Evolutionary conservation across 2,113 vertebrate species (phyloP).

Genomic region (Gambusia holbrooki): DNA sequence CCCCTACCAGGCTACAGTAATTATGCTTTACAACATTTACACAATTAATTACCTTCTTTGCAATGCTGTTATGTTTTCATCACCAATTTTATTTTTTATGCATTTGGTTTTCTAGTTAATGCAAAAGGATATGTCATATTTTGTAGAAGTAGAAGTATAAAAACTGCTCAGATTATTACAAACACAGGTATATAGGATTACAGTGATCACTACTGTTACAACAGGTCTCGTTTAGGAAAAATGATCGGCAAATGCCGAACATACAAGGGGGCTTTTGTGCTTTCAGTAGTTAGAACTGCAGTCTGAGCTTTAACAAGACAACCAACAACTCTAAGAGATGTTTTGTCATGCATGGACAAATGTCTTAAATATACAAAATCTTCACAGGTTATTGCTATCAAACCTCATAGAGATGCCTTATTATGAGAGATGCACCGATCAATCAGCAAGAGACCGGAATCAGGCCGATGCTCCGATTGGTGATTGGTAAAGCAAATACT

Average conservation of each 20-base stretch:
- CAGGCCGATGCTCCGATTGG: background rate
- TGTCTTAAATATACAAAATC: constrained; percentile 34
- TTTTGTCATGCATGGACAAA: constrained; percentile 29
- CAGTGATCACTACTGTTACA: constrained; percentile 36
- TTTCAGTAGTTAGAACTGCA: constrained; percentile 53
- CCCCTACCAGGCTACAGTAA: constrained; percentile 16
- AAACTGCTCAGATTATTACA: constrained; percentile 48
- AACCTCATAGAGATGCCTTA: constrained; percentile 51
- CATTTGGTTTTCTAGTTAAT: constrained; percentile 21
- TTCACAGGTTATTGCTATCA: constrained; percentile 69
- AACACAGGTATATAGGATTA: constrained; percentile 26
- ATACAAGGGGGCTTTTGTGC: constrained; percentile 57
- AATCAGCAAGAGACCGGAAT: background rate
- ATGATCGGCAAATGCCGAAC: constrained; percentile 43
- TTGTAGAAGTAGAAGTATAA: constrained; percentile 42
- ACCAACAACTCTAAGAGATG: constrained; percentile 10
- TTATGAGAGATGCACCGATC: constrained; percentile 19
- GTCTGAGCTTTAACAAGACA: constrained; percentile 9
- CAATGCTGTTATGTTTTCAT: constrained; percentile 24
- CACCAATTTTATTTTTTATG: constrained; percentile 17
- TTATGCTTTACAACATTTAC: constrained; percentile 43
- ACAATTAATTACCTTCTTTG: constrained; percentile 20
- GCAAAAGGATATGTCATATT: constrained; percentile 47
- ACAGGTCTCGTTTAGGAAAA: constrained; percentile 46
- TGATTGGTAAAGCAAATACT: background rate